Percentiles rank a stretch among this genome's conserved stretches.
Evolutionary conservation across 2,113 vertebrate genomes (phyloP).

Genomic region (Leptosomus discolor): DNA sequence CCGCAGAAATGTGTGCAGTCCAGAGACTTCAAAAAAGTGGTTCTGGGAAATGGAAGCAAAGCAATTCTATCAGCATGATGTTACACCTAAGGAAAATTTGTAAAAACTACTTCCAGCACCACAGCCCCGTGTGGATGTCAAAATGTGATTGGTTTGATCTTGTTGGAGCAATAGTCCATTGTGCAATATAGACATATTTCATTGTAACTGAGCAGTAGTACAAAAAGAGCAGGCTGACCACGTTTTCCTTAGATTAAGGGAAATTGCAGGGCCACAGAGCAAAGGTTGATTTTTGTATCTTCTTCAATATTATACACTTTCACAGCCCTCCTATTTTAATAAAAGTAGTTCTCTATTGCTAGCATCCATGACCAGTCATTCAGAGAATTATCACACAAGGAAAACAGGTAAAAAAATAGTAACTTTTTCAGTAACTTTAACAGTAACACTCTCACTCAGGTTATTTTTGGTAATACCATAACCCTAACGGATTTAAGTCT

Average conservation of each 20-base stretch:
- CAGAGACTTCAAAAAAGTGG: neutral
- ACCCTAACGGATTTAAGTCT: neutral
- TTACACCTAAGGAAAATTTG: neutral
- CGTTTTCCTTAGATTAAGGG: neutral
- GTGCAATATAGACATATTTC: neutral
- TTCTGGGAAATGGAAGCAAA: neutral
- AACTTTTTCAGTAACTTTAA: neutral
- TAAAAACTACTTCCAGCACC: neutral
- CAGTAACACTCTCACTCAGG: neutral
- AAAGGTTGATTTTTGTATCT: neutral
- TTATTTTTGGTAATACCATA: neutral
- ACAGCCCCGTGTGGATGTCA: neutral
- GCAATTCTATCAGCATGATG: neutral
- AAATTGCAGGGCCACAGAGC: neutral
- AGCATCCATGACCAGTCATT: neutral
- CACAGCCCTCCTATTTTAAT: neutral
- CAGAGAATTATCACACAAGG: neutral
- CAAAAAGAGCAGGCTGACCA: neutral
- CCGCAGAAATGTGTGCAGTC: neutral
- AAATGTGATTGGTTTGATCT: neutral
- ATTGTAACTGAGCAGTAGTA: neutral
- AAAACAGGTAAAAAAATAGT: neutral
- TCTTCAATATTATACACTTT: neutral
- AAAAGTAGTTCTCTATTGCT: neutral
- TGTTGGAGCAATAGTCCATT: neutral